phyloP scores from a whole-genome alignment of 2,797 vertebrate genomes.

The Tenualosa thibaudeaui region DNA sequence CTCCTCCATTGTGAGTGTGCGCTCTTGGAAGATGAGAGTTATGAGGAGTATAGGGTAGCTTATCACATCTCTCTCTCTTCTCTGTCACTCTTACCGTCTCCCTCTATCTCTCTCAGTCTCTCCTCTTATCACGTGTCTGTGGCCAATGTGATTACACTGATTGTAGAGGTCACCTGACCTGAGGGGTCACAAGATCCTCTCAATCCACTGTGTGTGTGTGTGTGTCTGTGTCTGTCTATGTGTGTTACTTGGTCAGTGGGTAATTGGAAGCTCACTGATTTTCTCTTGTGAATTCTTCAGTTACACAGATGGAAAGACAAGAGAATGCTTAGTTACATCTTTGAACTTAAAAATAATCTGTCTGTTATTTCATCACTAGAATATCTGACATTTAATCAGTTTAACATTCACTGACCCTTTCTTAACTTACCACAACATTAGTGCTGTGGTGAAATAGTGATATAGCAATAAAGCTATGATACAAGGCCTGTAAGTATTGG shows the following conservation, averaged over 20 bases:
- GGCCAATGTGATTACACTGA: conserved; percentile 56
- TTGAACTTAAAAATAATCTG: too few species aligned
- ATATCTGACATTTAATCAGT: too few species aligned
- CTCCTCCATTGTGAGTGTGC: neutral
- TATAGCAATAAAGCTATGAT: too few species aligned
- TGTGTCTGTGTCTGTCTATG: conserved; percentile 21
- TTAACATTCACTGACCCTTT: too few species aligned
- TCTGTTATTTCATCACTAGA: too few species aligned
- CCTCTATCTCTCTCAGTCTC: neutral
- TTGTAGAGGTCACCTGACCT: conserved; percentile 66
- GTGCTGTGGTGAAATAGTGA: too few species aligned
- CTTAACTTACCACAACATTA: too few species aligned
- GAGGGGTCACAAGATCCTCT: conserved; percentile 42
- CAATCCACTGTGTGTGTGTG: conserved; percentile 12
- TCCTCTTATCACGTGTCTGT: conserved; percentile 10
- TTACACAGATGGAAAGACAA: neutral
- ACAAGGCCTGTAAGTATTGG: too few species aligned
- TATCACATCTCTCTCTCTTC: neutral
- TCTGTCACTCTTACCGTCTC: neutral
- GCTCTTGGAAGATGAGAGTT: neutral
- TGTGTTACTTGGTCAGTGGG: conserved; percentile 27
- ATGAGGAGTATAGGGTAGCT: neutral
- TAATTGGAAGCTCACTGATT: neutral
- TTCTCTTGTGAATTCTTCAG: neutral
- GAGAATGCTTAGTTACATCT: too few species aligned